Evolutionary conservation across 2,888 invertebrate species (phyloP).

Genomic region (Anthophora plumipes): DNA sequence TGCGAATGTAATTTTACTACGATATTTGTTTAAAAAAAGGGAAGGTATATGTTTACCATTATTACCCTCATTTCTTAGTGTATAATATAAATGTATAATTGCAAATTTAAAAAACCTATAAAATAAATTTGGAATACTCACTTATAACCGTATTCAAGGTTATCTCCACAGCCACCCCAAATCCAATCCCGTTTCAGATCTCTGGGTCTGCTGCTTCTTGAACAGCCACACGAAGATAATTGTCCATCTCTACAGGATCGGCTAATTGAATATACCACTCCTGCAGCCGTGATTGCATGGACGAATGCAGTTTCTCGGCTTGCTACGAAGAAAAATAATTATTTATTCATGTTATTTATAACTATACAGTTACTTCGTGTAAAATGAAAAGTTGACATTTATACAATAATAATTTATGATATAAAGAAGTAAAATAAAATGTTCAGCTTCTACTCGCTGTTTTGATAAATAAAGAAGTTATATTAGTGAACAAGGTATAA

Average conservation of each 20-base stretch:
- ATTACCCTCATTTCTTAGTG: no score
- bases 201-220: slow-evolving; percentile 91
- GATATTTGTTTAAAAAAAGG: no score
- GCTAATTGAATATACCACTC: slow-evolving; percentile 94
- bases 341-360: not conserved
- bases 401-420: no score
- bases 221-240: slow-evolving; percentile 95
- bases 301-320: slow-evolving; percentile 96
- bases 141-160: slow-evolving; percentile 98
- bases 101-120: no score
- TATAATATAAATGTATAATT: no score
- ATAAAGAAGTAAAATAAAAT: no score
- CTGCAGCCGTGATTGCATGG: slow-evolving; percentile 95
- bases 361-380: not conserved
- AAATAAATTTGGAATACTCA: slow-evolving; percentile 84
- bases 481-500: no score
- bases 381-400: not conserved
- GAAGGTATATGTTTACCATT: no score
- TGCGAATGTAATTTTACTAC: no score
- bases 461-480: no score
- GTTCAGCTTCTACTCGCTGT: no score
- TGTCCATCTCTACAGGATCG: slow-evolving; percentile 96
- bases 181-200: slow-evolving; percentile 96
- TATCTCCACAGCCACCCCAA: slow-evolving; percentile 99
- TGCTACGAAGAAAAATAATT: slow-evolving; percentile 85